These are phyloP conservation scores for Drosophila guanche DNA, from an alignment of 1,140 invertebrate species.

Conservation along the genomic window DNA sequence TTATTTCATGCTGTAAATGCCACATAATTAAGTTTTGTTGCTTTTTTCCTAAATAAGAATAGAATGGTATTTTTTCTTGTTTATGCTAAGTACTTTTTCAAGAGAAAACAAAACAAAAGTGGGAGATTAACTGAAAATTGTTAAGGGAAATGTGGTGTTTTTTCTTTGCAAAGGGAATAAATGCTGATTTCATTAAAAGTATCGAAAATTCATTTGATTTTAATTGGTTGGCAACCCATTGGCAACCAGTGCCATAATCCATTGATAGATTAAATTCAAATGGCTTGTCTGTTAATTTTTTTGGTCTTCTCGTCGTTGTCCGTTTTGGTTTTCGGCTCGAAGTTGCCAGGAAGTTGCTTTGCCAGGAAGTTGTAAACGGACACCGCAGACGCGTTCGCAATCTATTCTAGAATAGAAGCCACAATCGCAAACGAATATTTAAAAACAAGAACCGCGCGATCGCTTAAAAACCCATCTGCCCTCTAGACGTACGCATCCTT, in stretches of 20 bases:
- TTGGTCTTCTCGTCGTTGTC: no score
- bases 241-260: no score
- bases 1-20: slow-evolving; percentile 72
- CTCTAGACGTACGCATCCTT: background rate
- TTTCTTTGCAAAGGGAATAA: no score
- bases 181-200: no score
- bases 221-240: no score
- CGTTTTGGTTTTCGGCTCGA: no score
- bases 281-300: no score
- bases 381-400: background rate
- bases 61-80: slow-evolving; percentile 18
- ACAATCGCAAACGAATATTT: background rate
- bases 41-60: slow-evolving; percentile 33
- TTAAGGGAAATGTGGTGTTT: no score
- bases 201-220: no score
- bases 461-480: slow-evolving; percentile 4
- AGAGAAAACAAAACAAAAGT: background rate
- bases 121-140: slow-evolving; percentile 1
- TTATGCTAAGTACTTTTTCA: slow-evolving; percentile 4
- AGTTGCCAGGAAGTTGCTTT: no score
- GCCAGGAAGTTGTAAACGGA: no score
- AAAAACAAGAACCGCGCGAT: background rate
- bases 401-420: slow-evolving; percentile 5
- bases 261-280: no score
- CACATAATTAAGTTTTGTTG: slow-evolving; percentile 72